Base-by-base conservation (phyloP, 92 coral and sea anemone genomes). In the Isaurus tuberculatus region DNA sequence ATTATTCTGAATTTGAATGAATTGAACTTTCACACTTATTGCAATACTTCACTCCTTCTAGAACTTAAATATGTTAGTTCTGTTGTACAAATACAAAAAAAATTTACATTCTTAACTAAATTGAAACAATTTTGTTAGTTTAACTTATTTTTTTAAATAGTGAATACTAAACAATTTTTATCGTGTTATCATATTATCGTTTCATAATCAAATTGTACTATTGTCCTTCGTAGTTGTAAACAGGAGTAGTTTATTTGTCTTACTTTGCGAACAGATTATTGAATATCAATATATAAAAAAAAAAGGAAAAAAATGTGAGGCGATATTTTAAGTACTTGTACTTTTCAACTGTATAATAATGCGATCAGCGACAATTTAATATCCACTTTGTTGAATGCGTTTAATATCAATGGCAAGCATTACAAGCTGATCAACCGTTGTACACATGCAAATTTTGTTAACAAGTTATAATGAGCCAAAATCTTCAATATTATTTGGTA, bases 361-460 rank as follows among this genome's bases (percentile, higher is more conserved):
- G 5, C 25, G 61, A 72, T 72, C 28, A 72, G 78, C 44, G 36
- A 26, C 78, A 72, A 72, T 72, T 42, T 3, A 0, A 26, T 25
- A 25, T 26, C 26, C 25, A 11, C 34, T 19, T 25, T 43, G 64
- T 74, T 20, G 33, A 49, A 40, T 51, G 36, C 8, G 43, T 53
- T 5, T 75, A 8, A 71, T 5, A 71, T 23, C 23, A 9, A 17
- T 48, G 7, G 34, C 32, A 43, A 8, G 48, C 32, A 28, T 32
- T 30, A 20, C 49, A 67, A 34, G 26, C 20, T 22, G n/a, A 53
- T 29, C 69, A 33, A 16, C 68, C 28, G 26, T 53, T 71, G n/a
- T 20, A 72, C 6, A 58, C 53, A 74, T 74, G 46, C 28, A 49
- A 74, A 77, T 58, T 75, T 57, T 48, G n/a, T 23, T 40, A 36